Percentiles rank a stretch among this genome's conserved stretches.
Evolutionary conservation across 2,888 invertebrate species (phyloP).

Genomic region (Nezara viridula): DNA sequence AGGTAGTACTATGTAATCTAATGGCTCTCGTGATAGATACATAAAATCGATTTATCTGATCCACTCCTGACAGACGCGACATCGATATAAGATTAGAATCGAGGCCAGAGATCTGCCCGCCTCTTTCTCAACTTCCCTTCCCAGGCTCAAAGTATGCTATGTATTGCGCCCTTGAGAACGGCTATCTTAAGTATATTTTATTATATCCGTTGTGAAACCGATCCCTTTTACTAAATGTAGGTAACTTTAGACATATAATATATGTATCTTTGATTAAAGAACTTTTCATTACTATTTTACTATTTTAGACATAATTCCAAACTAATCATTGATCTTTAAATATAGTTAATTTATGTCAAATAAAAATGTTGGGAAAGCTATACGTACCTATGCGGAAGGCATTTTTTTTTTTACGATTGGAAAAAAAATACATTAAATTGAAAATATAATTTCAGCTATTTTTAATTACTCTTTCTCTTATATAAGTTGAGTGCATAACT

Average conservation of each 20-base stretch:
- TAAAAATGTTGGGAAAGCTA: too few relatives aligned
- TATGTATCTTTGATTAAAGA: too few relatives aligned
- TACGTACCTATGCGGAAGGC: too few relatives aligned
- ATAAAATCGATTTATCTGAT: not conserved
- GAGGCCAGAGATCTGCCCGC: constrained; percentile 4
- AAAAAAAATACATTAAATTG: too few relatives aligned
- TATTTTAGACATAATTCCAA: too few relatives aligned
- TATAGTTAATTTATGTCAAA: too few relatives aligned
- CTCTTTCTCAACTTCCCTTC: constrained; percentile 27
- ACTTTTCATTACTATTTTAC: too few relatives aligned
- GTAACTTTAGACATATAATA: not conserved
- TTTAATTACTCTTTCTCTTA: too few relatives aligned
- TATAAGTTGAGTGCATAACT: too few relatives aligned
- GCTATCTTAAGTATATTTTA: not conserved
- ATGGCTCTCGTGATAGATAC: not conserved
- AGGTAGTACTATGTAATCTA: not conserved
- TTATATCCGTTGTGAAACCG: not conserved
- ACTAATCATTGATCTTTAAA: too few relatives aligned
- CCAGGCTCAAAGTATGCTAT: not conserved
- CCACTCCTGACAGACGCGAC: not conserved
- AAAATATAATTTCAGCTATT: too few relatives aligned
- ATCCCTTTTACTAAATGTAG: not conserved
- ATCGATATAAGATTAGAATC: constrained; percentile 13
- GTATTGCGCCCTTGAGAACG: not conserved
- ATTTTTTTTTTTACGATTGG: too few relatives aligned